phyloP scores from a whole-genome alignment of 37 sponge, comb jelly and placozoan genomes.

The Chondrosia reniformis region DNA sequence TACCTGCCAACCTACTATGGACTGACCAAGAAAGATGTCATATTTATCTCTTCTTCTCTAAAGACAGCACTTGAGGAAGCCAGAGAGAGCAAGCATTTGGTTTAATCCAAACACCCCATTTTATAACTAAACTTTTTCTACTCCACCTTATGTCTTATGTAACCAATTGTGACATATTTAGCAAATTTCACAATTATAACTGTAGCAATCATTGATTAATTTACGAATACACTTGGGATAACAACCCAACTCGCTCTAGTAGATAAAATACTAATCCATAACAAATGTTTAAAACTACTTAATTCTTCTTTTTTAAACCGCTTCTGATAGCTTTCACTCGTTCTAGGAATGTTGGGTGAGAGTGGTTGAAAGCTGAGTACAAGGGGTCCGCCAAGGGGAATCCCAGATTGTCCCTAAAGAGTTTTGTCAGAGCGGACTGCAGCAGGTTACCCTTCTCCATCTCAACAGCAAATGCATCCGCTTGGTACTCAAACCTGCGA shows the following conservation, averaged over 20 bases:
- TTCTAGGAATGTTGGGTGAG: conserved; percentile 91
- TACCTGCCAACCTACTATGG: conserved; percentile 48
- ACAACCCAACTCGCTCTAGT: no score
- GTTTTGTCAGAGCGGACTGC: conserved; percentile 66
- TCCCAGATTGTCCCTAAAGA: conserved; percentile 77
- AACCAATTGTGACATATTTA: no score
- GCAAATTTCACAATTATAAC: no score
- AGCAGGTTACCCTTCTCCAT: conserved; percentile 43
- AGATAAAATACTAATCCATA: no score
- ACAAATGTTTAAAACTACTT: no score
- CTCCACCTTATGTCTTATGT: no score
- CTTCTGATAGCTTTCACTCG: conserved; percentile 41
- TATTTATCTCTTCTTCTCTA: background rate
- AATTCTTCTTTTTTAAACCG: conserved; percentile 26
- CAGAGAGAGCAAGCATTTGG: no score
- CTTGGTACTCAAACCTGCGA: conserved; percentile 91
- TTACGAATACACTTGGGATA: no score
- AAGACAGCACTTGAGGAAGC: conserved; percentile 10
- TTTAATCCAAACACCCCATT: background rate
- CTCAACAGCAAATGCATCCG: conserved; percentile 84
- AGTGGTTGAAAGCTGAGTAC: conserved; percentile 88
- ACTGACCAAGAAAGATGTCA: conserved; percentile 10
- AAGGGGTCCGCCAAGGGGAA: conserved; percentile 90
- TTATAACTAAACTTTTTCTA: no score
- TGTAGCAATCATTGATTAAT: no score